A percentile compares a stretch with the other conserved stretches of the same genome.
Evolutionary conservation across 1,140 invertebrate species (phyloP).

Genomic region (Euglossa dilemma): DNA sequence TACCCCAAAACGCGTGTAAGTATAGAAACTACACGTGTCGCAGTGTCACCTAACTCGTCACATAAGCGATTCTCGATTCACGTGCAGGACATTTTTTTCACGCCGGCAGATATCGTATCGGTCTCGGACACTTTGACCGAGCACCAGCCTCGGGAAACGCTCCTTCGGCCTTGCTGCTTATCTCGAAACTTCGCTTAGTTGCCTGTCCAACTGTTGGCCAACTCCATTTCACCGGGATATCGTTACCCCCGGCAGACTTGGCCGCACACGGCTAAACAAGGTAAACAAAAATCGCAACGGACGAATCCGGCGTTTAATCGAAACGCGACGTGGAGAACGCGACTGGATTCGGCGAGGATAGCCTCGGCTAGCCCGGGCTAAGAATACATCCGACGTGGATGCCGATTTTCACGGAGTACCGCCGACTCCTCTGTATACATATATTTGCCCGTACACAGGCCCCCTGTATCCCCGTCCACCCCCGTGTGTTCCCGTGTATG

Average conservation of each 20-base stretch:
- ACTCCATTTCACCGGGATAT: background rate
- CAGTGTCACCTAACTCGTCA: background rate
- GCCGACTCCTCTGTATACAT: background rate
- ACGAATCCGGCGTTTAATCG: background rate
- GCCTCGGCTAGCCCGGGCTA: background rate
- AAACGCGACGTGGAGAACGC: background rate
- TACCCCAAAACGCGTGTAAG: too few species aligned
- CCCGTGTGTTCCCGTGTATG: background rate
- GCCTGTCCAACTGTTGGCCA: background rate
- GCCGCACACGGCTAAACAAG: background rate
- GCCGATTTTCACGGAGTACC: constrained; percentile 14
- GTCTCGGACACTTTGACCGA: background rate
- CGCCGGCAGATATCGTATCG: background rate
- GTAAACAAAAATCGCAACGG: background rate
- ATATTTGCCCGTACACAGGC: constrained; percentile 19
- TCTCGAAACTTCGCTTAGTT: background rate
- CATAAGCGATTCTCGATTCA: background rate
- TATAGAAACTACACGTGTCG: too few species aligned
- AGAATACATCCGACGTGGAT: constrained; percentile 16
- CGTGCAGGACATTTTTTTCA: constrained; percentile 12
- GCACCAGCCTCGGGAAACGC: background rate
- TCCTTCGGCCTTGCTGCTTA: background rate
- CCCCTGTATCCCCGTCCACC: too few species aligned
- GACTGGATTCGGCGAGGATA: too few species aligned
- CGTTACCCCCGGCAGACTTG: background rate